Percentiles rank a stretch among this genome's conserved stretches.
phyloP scores from a whole-genome alignment of 2,797 vertebrate species.

The Coilia nasus region DNA sequence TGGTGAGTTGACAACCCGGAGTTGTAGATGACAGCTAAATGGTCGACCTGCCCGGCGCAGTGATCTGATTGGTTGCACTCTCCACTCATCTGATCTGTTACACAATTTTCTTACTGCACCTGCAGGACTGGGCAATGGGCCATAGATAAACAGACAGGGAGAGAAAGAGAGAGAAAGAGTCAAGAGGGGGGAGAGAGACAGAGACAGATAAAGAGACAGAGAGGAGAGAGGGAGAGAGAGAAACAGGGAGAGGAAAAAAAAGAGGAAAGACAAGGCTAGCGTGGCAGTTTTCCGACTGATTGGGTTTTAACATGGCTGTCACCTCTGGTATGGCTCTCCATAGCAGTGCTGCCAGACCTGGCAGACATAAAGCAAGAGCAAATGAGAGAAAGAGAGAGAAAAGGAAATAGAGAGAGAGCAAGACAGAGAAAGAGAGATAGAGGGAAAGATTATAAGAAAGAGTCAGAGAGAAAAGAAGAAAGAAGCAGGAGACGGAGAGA shows the following conservation, averaged over 20 bases:
- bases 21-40: neutral
- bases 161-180: neutral
- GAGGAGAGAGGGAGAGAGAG: too few relatives aligned
- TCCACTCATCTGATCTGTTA: constrained; percentile 41
- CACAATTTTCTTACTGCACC: constrained; percentile 41
- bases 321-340: constrained; percentile 37
- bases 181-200: neutral
- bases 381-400: constrained; percentile 40
- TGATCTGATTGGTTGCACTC: neutral
- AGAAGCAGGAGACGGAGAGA: neutral
- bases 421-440: too few relatives aligned
- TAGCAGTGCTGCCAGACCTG: neutral
- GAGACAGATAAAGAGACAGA: too few relatives aligned
- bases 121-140: constrained; percentile 55
- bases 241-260: neutral
- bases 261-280: neutral
- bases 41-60: neutral
- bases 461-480: neutral
- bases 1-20: neutral
- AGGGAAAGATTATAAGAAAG: too few relatives aligned
- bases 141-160: constrained; percentile 46
- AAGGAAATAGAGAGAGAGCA: neutral
- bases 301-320: constrained; percentile 45
- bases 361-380: constrained; percentile 40
- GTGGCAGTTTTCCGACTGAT: constrained; percentile 36